phyloP scores from a whole-genome alignment of 2,888 invertebrate genomes.

The Hydroisotoma schaefferi region DNA sequence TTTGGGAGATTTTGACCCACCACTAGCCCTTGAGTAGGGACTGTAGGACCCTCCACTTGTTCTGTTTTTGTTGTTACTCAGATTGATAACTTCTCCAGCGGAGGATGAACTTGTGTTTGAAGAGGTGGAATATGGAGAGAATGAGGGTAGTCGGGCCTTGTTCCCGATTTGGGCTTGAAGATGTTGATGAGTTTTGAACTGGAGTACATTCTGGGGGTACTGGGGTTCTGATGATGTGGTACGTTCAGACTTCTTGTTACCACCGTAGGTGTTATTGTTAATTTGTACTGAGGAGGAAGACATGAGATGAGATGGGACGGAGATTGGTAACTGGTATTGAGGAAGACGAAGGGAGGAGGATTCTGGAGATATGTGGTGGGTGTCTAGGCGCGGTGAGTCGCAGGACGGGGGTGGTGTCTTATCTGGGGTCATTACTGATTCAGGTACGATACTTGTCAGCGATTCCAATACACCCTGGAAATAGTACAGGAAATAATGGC shows the following conservation, averaged over 20 bases:
- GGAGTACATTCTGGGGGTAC: slow-evolving; percentile 35
- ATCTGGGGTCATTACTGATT: slow-evolving; percentile 44
- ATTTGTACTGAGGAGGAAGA: slow-evolving; percentile 48
- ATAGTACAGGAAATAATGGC: too few species aligned
- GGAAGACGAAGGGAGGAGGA: slow-evolving; percentile 42
- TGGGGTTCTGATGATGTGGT: slow-evolving; percentile 32
- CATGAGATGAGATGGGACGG: slow-evolving; percentile 46
- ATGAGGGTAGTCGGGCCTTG: slow-evolving; percentile 44
- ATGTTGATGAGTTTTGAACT: slow-evolving; percentile 42
- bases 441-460: slow-evolving; percentile 49
- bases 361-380: slow-evolving; percentile 25
- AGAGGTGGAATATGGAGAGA: slow-evolving; percentile 43
- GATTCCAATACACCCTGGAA: slow-evolving; percentile 48
- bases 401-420: slow-evolving; percentile 43
- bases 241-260: slow-evolving; percentile 38
- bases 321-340: slow-evolving; percentile 41
- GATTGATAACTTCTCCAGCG: slow-evolving; percentile 38
- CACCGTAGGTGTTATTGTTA: slow-evolving; percentile 40
- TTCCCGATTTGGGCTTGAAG: slow-evolving; percentile 35
- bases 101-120: slow-evolving; percentile 31
- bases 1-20: slow-evolving; percentile 41
- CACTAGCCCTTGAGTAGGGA: slow-evolving; percentile 32
- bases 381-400: slow-evolving; percentile 42
- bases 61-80: slow-evolving; percentile 40
- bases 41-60: slow-evolving; percentile 33